These are phyloP conservation scores for Tamias sibiricus DNA, from an alignment of 2,113 vertebrate species.

Conservation along the genomic window DNA sequence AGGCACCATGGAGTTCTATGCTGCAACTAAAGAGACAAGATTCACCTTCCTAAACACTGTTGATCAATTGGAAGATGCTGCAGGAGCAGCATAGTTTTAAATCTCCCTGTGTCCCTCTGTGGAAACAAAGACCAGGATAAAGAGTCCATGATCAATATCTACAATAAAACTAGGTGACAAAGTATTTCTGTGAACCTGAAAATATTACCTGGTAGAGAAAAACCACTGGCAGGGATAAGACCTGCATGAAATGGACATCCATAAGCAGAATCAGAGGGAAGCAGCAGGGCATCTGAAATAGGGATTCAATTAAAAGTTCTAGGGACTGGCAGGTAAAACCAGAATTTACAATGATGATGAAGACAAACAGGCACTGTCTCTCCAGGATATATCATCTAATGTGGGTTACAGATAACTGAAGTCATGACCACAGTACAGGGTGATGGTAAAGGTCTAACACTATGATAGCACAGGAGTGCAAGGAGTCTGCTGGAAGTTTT, in stretches of 20 bases:
- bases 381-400: background rate
- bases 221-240: too few relatives aligned
- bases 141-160: background rate
- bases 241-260: background rate
- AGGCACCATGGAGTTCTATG: background rate
- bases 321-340: background rate
- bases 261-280: background rate
- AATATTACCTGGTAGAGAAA: background rate
- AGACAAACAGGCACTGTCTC: background rate
- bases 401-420: background rate
- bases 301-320: background rate
- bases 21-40: background rate
- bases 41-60: background rate
- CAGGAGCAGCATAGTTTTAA: background rate
- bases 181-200: background rate
- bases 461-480: accelerated
- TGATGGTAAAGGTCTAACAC: background rate
- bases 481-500: background rate
- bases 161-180: background rate
- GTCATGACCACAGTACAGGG: background rate
- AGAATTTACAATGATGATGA: background rate
- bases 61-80: background rate
- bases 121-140: background rate
- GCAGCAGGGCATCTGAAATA: background rate
- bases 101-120: background rate